A percentile compares a stretch with the other conserved stretches of the same genome.
These are phyloP conservation scores for Galagoides demidoff DNA, from an alignment of 2,797 vertebrate species.

Conservation along the genomic window DNA sequence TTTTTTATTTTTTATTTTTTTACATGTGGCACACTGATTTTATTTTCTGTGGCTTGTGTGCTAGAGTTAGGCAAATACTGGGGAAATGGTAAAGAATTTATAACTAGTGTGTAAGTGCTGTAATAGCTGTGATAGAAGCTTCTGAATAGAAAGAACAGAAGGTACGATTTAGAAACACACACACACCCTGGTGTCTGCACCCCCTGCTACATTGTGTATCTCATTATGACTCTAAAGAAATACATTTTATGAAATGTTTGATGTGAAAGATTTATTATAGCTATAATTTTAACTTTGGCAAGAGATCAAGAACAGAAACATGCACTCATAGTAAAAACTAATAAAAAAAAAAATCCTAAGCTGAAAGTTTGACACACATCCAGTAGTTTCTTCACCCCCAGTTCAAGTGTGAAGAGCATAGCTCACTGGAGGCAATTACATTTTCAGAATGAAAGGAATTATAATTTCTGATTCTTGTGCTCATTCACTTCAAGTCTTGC, in stretches of 20 bases:
- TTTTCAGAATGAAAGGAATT: conserved; percentile 62
- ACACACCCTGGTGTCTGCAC: not conserved
- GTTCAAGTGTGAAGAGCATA: not conserved
- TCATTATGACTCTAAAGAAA: not conserved
- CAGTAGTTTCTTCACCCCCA: not conserved
- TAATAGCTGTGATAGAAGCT: not conserved
- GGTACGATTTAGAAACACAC: not conserved
- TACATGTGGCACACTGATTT: fast-evolving
- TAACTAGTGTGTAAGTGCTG: conserved; percentile 12
- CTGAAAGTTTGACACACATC: not conserved
- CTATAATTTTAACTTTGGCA: conserved; percentile 55
- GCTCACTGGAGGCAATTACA: conserved; percentile 10
- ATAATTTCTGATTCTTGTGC: conserved; percentile 26
- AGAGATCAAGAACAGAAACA: conserved; percentile 21
- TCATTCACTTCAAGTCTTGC: conserved; percentile 47
- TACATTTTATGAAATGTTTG: conserved; percentile 14
- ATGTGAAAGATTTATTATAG: not conserved
- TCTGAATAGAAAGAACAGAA: not conserved
- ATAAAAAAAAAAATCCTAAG: conserved; percentile 45
- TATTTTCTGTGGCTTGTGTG: not conserved
- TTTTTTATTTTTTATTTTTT: not conserved
- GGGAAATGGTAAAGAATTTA: not conserved
- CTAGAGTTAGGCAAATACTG: not conserved
- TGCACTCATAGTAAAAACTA: conserved; percentile 56
- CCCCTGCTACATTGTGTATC: not conserved